Evolutionary conservation across 2,797 vertebrate species (phyloP).

Genomic region (Callimico goeldii): DNA sequence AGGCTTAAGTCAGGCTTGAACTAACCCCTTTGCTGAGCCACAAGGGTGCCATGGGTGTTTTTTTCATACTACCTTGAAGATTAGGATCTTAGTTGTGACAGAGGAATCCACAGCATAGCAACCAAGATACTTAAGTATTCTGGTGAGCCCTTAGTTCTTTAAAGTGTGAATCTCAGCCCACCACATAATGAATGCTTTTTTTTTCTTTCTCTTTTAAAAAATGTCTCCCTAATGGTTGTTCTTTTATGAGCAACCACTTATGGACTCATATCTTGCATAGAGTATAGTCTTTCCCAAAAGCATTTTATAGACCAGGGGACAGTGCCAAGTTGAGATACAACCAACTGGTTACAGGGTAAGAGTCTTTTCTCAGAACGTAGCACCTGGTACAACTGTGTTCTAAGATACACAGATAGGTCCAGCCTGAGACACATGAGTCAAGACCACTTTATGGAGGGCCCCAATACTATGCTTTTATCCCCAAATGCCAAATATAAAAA

Average conservation of each 20-base stretch:
- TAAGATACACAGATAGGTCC: background rate
- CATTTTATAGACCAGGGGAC: background rate
- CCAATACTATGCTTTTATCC: background rate
- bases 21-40: background rate
- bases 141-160: background rate
- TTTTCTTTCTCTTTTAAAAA: background rate
- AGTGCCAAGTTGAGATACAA: background rate
- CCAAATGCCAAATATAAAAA: background rate
- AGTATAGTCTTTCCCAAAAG: background rate
- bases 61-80: background rate
- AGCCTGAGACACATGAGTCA: background rate
- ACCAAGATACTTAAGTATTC: background rate
- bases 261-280: background rate
- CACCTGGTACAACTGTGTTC: background rate
- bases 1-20: constrained; percentile 13
- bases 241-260: background rate
- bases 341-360: background rate
- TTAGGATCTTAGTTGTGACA: background rate
- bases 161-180: background rate
- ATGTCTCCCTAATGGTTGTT: background rate
- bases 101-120: background rate
- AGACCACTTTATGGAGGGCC: background rate
- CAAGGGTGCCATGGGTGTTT: background rate
- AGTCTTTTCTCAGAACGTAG: background rate
- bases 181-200: background rate